Base-by-base conservation (phyloP, 2,797 vertebrate species). In the Malurus splendens region DNA sequence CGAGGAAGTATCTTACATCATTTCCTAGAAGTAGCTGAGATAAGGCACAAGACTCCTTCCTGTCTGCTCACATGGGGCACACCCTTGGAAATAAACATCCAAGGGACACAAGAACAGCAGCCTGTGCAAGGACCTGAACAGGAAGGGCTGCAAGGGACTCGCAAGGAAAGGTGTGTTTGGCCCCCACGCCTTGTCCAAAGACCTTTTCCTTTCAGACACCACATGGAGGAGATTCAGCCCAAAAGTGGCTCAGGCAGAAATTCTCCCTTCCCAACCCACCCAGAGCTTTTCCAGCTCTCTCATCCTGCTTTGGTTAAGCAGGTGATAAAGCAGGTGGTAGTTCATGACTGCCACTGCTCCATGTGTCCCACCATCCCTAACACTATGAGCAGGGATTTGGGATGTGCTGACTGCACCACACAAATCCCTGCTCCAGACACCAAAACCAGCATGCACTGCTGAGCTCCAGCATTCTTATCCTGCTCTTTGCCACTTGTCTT, bases 361-460 rank as follows among this genome's bases (percentile, higher is more conserved):
- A 0, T 2, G 8, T 16, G 20, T 23, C 24, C n/a, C 47, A 23
- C 22, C 47, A 13, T 1, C 6, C 18, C 75, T 7, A 39, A 33
- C 0, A 1, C 15, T 10, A 17, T 2, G 71, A 50, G 75, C 38
- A 10, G 7, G 36, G 42, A 50, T 51, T 60, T 51, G 9, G 41
- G 32, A 47, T 25, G n/a, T 54, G 55, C 45, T 45, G 23, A 24
- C 47, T 38, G 50, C 33, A 12, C 55, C 48, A n/a, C 50, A 50
- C 0, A 5, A 55, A 82, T 9, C 52, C 28, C 54, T 23, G 23
- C 61, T 20, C 1, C 22, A 8, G 45, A 6, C 14, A 16, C 18
- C 30, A 30, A 19, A 0, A 3, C 51, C 67, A n/a, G 13, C 0
- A 0, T 13, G 12, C 45, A 7, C 18, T 5, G 57, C 52, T 24